Evolutionary conservation across 1,140 invertebrate genomes (phyloP), one percentile per base, ranked within the genome.

Genomic region (Drosophila sp.): DNA sequence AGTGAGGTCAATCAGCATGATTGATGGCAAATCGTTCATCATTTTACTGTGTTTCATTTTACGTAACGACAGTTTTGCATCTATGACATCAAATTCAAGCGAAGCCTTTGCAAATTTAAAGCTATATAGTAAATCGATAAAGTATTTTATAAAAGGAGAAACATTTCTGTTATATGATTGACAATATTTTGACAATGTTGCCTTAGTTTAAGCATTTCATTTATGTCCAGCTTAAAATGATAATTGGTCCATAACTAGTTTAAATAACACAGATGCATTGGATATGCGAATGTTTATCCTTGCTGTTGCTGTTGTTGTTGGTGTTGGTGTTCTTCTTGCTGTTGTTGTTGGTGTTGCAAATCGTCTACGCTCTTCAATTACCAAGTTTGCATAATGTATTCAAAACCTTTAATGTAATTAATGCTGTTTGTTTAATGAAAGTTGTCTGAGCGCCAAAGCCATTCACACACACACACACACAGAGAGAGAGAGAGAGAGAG

Each of bases 331-430:
- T n/a, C n/a, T n/a, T n/a, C n/a, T 9, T n/a, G 13, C 9, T 38
- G 46, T 57, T 58, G 62, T 41, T 34, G 29, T 29, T 57, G 36
- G 38, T 32, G 58, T 11, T 11, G n/a, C 48, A 56, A 75, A 58
- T 59, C 54, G 57, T 48, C 63, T 34, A 16, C 40, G 48, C 53
- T 54, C 59, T 54, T 46, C 69, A 67, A 80, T 77, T 86, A 67
- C 70, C 54, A 25, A 64, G 21, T 9, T 32, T 65, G 46, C 75
- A 64, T 86, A 82, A 86, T 89, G 83, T 71, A 87, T 87, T 82
- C 83, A 89, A 82, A 82, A 86, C 78, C 82, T 86, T 86, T 87
- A 82, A 87, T 87, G 82, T 87, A 87, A 87, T 87, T 87, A 87
- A 89, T 87, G 83, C 72, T 87, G 76, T 87, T 89, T 87, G 82